These are phyloP conservation scores for Bathybates hornii DNA, from an alignment of 2,113 vertebrate species.

Conservation along the genomic window DNA sequence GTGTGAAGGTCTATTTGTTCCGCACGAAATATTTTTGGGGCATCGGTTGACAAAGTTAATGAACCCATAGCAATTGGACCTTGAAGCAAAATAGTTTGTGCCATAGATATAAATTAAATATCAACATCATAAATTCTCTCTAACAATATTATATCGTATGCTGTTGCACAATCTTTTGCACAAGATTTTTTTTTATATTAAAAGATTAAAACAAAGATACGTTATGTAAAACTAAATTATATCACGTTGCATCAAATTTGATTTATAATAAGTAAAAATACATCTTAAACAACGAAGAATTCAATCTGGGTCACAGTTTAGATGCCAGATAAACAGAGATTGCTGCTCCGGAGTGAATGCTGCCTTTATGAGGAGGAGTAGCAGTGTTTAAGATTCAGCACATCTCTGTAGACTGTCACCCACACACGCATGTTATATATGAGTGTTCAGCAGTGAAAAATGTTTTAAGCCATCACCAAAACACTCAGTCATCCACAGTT, in stretches of 20 bases:
- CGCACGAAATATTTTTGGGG: accelerated
- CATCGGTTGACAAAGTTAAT: background rate
- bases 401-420: conserved; percentile 28
- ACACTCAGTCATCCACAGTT: conserved; percentile 2
- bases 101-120: background rate
- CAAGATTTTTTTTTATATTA: background rate
- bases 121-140: accelerated
- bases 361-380: conserved; percentile 24
- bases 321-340: background rate
- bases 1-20: background rate
- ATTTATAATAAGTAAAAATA: background rate
- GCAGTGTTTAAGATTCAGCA: conserved; percentile 40
- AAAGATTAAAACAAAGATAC: background rate
- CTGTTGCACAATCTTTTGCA: background rate
- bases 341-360: conserved; percentile 10
- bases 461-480: background rate
- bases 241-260: background rate
- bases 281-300: background rate
- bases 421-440: conserved; percentile 22
- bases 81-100: background rate
- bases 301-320: background rate
- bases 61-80: background rate
- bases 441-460: conserved; percentile 3
- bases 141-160: background rate
- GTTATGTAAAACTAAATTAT: background rate